Base-by-base conservation (phyloP, 2,888 invertebrate species). In the Lomographa bimaculata region DNA sequence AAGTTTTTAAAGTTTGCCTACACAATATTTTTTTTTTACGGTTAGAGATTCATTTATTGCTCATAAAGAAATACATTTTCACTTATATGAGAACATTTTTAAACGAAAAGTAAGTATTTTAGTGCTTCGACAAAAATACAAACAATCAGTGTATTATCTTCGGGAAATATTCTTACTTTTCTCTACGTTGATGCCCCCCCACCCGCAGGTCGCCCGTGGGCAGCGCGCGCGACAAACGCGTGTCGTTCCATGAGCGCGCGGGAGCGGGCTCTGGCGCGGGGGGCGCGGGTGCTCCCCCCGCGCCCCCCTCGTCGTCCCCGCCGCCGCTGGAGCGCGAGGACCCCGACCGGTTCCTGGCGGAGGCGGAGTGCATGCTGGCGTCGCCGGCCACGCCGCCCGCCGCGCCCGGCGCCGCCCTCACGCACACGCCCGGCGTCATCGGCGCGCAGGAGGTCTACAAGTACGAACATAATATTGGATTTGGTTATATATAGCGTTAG, bases 371-470 rank as follows among this genome's bases (percentile, higher is more conserved):
- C 57, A 91, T 96, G 91, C 82, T 96, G 69, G 93, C 95, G 64
- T 93, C 94, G 63, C 94, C 95, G 37, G 91, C 92, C 53, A 93
- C 94, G 25, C 94, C 95, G 32, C 80, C 91, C 27, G 72, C 71
- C 45, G 78, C 89, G 23, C 42, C 59, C 27, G 46, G 48, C 20
- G 86, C 37, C 34, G 75, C 28, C 2, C 10, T 81, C 54, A 60
- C 85, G 24, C 94, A 94, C 64, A 98, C 98, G 42, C 98, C 98
- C 10, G 97, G 97, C 53, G 98, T 99, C 36, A 98, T 99, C 72
- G 99, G 99, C 55, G 96, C 98, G 43, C 98, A 99, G 90, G 99
- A 99, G 90, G 96, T 99, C 35, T 99, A 99, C 89, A 93, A 94
- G 95, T 38, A 10, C 6, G 34, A 11, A n/a, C 12, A 12, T 12